A percentile compares a stretch with the other conserved stretches of the same genome.
Conservation (phyloP, 1,140 invertebrate species). For the Bicyclus anynana region DNA sequence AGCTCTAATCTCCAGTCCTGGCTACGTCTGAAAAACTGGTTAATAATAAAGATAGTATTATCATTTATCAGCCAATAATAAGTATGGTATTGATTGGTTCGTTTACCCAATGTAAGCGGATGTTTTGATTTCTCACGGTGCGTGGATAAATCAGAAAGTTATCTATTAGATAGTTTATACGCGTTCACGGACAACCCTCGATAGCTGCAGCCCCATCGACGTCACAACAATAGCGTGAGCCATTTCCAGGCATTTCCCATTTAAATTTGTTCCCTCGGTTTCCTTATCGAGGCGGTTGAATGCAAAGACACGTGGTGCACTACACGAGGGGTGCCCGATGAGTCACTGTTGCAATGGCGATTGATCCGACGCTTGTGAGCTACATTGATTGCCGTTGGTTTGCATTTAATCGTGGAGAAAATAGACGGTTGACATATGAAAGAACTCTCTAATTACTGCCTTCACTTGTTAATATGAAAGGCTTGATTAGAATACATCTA, state of each 20-base stretch:
- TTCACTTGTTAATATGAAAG: background rate
- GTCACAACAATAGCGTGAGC: slow-evolving; percentile 65
- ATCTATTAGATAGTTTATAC: slow-evolving; percentile 34
- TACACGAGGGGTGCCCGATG: slow-evolving; percentile 41
- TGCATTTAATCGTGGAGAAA: background rate
- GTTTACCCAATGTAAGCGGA: slow-evolving; percentile 8
- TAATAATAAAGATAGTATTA: too few species aligned
- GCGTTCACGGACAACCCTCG: slow-evolving; percentile 35
- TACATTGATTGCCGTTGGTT: slow-evolving; percentile 1
- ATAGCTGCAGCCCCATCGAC: slow-evolving; percentile 46
- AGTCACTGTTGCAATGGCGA: slow-evolving; percentile 41
- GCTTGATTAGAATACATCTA: background rate
- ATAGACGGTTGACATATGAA: background rate
- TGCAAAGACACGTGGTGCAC: slow-evolving; percentile 43
- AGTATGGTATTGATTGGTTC: background rate
- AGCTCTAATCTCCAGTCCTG: too few species aligned
- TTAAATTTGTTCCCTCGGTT: slow-evolving; percentile 66
- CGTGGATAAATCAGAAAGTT: slow-evolving; percentile 58
- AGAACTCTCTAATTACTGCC: background rate
- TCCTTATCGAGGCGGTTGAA: slow-evolving; percentile 57
- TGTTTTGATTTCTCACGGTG: slow-evolving; percentile 54
- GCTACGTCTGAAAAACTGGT: too few species aligned
- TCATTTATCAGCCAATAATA: too few species aligned
- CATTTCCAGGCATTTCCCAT: slow-evolving; percentile 68
- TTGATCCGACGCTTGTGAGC: slow-evolving; percentile 5